Conservation (phyloP, 1,140 invertebrate species). For the Oreohelix idahoensis region DNA sequence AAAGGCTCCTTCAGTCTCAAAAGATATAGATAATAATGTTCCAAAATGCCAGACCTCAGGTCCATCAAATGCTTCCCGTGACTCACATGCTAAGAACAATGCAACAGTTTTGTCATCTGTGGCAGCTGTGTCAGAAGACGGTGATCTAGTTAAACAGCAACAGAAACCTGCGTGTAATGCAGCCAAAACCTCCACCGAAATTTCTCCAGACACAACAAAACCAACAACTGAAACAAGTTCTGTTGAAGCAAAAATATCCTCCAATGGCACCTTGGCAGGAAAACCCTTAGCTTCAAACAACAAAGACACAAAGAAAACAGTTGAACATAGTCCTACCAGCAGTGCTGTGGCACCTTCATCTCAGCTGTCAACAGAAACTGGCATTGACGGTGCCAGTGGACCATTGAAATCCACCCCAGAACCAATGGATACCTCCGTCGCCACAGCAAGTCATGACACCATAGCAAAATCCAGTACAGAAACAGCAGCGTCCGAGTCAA, state of each 20-base stretch:
- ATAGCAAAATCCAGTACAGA: not conserved
- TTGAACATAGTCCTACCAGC: not conserved
- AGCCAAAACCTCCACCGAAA: not conserved
- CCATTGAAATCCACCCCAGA: not conserved
- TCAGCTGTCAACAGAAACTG: not conserved
- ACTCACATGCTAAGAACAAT: not conserved
- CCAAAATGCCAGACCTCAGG: not conserved
- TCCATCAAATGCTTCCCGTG: not conserved
- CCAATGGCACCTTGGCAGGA: not conserved
- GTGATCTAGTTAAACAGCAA: not conserved
- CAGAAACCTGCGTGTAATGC: not conserved
- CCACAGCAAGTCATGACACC: not conserved
- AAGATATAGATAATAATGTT: not conserved
- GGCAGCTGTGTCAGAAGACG: not conserved
- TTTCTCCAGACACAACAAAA: not conserved
- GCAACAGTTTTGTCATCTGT: not conserved
- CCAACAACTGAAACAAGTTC: not conserved
- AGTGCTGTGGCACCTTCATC: not conserved
- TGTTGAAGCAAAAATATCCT: not conserved
- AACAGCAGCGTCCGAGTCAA: not conserved
- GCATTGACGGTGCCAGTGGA: not conserved
- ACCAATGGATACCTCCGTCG: slow-evolving; percentile 6
- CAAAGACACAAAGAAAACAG: not conserved
- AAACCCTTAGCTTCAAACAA: not conserved
- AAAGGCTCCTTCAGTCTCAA: not conserved